Base-by-base conservation (phyloP, 1,140 invertebrate species). In the Conus ventricosus region DNA sequence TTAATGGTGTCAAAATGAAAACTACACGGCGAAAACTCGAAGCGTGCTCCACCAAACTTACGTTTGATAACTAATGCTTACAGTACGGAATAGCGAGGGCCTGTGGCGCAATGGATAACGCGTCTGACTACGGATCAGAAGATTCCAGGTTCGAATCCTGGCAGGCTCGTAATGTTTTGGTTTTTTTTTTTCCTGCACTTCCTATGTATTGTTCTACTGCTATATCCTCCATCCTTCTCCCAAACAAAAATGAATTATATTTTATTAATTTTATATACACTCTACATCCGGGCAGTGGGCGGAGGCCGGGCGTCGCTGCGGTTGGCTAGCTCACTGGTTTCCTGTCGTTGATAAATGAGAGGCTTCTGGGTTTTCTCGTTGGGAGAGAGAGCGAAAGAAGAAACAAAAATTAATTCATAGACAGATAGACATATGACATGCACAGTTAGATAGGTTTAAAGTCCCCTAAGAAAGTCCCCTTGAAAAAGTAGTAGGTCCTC, bases 121-220 rank as follows among this genome's bases (percentile, higher is more conserved):
- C 97, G 97, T 97, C 97, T 97, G 97, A 97, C 97, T 97, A 97
- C 97, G 97, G 96, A 97, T 97, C 97, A 97, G 97, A 97, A 97
- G 97, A 97, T 97, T 97, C 97, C 97, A 97, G 97, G 97, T 97
- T 97, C 97, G 97, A 97, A 96, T 97, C 97, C 97, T 97, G 97
- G 97, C 97, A 97, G 96, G 97, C 97, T 97, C 97, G 91, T 80
- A 60, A 60, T 60, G 63, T 39, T 53, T 86, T 90, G n/a, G n/a
- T 91, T 90, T 88, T 83, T 84, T 88, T 88, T 76, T 60, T 11
- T 0, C 8, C 8, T 2, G 15, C 4, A 1, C 57, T 15, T 11
- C 57, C 8, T 15, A 60, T 60, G 57, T 15, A 60, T 11, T 60
- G 0, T 2, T 60, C 8, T 60, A 60, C 15, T 60, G 57, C 8